Base-by-base conservation (phyloP, 2,888 invertebrate genomes). In the Anthrax anthrax region DNA sequence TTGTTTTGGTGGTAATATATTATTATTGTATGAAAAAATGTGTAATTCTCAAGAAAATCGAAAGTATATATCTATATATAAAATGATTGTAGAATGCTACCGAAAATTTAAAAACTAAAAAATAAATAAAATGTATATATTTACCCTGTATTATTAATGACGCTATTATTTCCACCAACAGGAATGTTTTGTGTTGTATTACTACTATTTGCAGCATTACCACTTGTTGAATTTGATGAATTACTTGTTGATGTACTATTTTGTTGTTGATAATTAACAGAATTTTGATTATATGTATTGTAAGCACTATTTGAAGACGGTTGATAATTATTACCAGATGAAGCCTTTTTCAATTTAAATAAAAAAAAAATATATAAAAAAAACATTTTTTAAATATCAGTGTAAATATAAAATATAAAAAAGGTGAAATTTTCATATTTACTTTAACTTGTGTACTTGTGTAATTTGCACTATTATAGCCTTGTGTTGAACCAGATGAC, bases 161-260 rank as follows among this genome's bases (percentile, higher is more conserved):
- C 60, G 55, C 58, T 64, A 52, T 57, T 57, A 54, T 50, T 62
- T 55, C 58, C 62, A 50, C 65, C 66, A 49, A 63, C 65, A 55
- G 68, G 66, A 65, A 67, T 65, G 65, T 65, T 68, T 63, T 67
- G 68, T 53, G 63, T 58, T 50, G 64, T 57, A 49, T 56, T 58
- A 39, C 56, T 55, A 47, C 58, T 46, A 32, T 46, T 46, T 23
- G 38, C 38, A 12, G 29, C 27, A 46, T 29, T 42, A 39, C 54
- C 56, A 50, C 56, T 57, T 46, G 51, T 54, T n/a, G 48, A 47
- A 42, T 29, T 50, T n/a, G 49, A 46, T n/a, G 49, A 40, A 46
- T 42, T 50, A 45, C 42, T 51, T n/a, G 39, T 48, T 13, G 47
- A 39, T 40, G 43, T 43, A 43, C 47, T 47, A 38, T 39, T 50